Conservation (phyloP, 1,140 invertebrate species). For the fruit fly (Drosophila melanogaster) region DNA sequence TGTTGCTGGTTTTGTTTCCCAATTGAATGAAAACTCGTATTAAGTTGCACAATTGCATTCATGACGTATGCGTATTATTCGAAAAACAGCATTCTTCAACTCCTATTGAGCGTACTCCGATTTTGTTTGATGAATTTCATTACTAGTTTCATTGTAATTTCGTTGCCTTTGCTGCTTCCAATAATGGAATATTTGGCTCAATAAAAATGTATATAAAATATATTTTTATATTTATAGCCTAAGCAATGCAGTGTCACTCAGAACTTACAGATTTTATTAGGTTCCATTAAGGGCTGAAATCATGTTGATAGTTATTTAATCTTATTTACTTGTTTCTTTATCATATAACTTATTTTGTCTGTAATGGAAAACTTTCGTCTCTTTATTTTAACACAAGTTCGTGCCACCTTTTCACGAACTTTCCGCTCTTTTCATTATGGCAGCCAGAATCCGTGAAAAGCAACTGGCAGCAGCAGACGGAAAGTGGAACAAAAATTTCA, state of each 20-base stretch:
- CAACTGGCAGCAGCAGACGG: conserved; percentile 9
- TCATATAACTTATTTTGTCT: not conserved
- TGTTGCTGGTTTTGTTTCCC: conserved; percentile 23
- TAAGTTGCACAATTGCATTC: conserved; percentile 12
- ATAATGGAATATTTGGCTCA: too few relatives aligned
- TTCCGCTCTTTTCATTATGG: not conserved
- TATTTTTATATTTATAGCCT: too few relatives aligned
- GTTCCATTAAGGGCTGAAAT: too few relatives aligned
- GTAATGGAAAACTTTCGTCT: not conserved
- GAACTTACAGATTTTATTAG: too few relatives aligned
- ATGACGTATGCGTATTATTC: conserved; percentile 30
- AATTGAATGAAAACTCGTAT: conserved; percentile 51
- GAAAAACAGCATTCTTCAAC: not conserved
- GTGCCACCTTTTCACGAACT: conserved; percentile 1
- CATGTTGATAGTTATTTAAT: not conserved
- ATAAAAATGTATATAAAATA: too few relatives aligned
- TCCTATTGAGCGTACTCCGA: not conserved
- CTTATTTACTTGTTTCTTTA: not conserved
- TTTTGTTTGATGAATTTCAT: conserved; percentile 3
- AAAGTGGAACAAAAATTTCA: conserved; percentile 22
- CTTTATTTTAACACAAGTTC: not conserved
- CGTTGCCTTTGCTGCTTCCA: too few relatives aligned
- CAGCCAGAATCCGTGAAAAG: not conserved
- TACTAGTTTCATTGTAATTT: not conserved
- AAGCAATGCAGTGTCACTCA: not conserved